Base-by-base conservation (phyloP, 2,888 invertebrate genomes). In the Coenonympha arcania region DNA sequence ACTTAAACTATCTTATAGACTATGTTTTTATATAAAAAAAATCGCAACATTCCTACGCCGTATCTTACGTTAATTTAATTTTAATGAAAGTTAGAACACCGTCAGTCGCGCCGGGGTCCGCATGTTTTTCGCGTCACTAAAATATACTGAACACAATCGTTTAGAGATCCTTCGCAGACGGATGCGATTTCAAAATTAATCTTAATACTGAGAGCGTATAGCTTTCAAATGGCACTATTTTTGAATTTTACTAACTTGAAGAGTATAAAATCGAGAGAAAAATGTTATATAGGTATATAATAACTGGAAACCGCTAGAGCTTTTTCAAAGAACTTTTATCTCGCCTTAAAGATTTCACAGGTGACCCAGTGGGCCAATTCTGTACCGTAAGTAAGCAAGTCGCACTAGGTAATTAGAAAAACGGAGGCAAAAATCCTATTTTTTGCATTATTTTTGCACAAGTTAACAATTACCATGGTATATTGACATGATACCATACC, bases 31-130 rank as follows among this genome's bases (percentile, higher is more conserved):
- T 66, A 66, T 69, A 75, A 41, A 73, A 74, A 76, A 71, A 64
- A 56, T 66, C 63, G 61, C 69, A 74, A 74, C 69, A 68, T 69
- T 57, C 68, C 76, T 76, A 76, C 65, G n/a, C n/a, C n/a, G n/a
- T n/a, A 36, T 58, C 57, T 57, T 62, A 62, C 4, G 9, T 6
- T 63, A 65, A 69, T 6, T 63, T 65, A 69, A 71, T 64, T 56
- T 53, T 66, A 61, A 74, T 55, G 79, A 78, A 80, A 81, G 74
- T 75, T 76, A 76, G 65, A 47, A 73, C 64, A 69, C 71, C 66
- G n/a, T 77, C 80, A 80, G 77, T 80, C 82, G 69, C 72, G 55
- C 73, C 45, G 67, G 76, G 68, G 75, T 68, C 65, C 73, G 65
- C 47, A 63, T 56, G 62, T 47, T 40, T 33, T 44, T 55, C 47